Evolutionary conservation across 2,888 invertebrate species (phyloP).

Genomic region (Melanotus villosus): DNA sequence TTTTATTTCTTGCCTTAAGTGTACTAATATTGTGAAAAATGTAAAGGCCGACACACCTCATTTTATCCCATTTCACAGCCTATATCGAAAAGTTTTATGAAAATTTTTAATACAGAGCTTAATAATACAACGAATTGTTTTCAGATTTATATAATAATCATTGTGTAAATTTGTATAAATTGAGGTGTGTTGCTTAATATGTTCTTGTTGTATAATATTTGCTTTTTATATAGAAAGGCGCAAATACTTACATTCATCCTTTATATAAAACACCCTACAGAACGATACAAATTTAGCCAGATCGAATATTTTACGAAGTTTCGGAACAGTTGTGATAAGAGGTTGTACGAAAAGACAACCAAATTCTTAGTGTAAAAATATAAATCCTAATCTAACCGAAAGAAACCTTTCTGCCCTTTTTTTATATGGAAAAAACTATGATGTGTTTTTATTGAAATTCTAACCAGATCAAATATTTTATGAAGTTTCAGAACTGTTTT

Average conservation of each 20-base stretch:
- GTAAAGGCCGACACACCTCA: conserved; percentile 28
- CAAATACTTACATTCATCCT: conserved; percentile 23
- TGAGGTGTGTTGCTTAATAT: conserved; percentile 31
- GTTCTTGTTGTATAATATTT: conserved; percentile 18
- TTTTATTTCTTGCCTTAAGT: conserved; percentile 45
- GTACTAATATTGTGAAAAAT: conserved; percentile 39
- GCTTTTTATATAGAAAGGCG: conserved; percentile 12
- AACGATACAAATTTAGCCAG: no score
- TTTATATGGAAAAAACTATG: no score
- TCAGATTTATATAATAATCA: conserved; percentile 19
- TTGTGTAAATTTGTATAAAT: conserved; percentile 25
- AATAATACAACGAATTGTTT: conserved; percentile 44
- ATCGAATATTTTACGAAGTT: no score
- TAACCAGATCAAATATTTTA: no score
- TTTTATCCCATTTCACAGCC: conserved; percentile 22
- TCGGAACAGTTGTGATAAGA: no score
- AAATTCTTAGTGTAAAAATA: no score
- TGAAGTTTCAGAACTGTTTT: no score
- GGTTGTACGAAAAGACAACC: no score
- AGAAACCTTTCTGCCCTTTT: no score
- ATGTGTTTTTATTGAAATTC: no score
- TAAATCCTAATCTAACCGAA: no score
- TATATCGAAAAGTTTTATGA: conserved; percentile 1
- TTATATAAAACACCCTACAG: no score
- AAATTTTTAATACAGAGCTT: conserved; percentile 37